Conservation (phyloP, 2,888 invertebrate species). For the Drosophila lutescens region DNA sequence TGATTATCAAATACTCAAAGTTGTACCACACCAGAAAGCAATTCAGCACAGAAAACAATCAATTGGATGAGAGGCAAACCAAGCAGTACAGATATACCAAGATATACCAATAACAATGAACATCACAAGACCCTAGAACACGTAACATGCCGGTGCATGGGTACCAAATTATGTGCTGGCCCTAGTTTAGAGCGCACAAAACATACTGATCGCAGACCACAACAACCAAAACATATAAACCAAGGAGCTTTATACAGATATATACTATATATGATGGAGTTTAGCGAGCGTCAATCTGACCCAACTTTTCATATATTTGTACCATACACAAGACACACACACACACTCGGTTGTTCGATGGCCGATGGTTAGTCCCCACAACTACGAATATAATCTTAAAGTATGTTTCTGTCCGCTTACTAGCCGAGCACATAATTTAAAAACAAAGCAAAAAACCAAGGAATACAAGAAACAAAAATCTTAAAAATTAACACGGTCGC, state of each 20-base stretch:
- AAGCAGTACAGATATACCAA: conserved; percentile 8
- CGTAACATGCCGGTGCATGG: conserved; percentile 71
- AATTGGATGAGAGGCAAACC: conserved; percentile 29
- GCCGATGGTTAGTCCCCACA: conserved; percentile 21
- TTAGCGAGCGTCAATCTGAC: conserved; percentile 16
- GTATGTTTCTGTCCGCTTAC: conserved; percentile 72
- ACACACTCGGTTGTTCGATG: conserved; percentile 41
- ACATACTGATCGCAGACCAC: conserved; percentile 39
- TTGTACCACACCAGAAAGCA: conserved; percentile 55
- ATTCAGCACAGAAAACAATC: conserved; percentile 56
- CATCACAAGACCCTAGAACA: conserved; percentile 64
- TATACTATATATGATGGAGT: conserved; percentile 35
- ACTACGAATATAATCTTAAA: conserved; percentile 32
- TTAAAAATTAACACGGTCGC: conserved; percentile 70
- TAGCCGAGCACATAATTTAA: conserved; percentile 79
- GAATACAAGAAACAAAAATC: conserved; percentile 56
- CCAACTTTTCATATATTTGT: conserved; percentile 42
- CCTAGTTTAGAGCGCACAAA: conserved; percentile 52
- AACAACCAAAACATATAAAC: conserved; percentile 54
- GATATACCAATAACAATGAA: conserved; percentile 69
- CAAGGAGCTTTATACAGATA: conserved; percentile 70
- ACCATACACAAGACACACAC: conserved; percentile 23
- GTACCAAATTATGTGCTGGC: conserved; percentile 76
- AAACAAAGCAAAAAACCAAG: conserved; percentile 35
- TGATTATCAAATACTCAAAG: conserved; percentile 55